Evolutionary conservation across 2,888 invertebrate genomes (phyloP).

Genomic region (Eledone cirrhosa): DNA sequence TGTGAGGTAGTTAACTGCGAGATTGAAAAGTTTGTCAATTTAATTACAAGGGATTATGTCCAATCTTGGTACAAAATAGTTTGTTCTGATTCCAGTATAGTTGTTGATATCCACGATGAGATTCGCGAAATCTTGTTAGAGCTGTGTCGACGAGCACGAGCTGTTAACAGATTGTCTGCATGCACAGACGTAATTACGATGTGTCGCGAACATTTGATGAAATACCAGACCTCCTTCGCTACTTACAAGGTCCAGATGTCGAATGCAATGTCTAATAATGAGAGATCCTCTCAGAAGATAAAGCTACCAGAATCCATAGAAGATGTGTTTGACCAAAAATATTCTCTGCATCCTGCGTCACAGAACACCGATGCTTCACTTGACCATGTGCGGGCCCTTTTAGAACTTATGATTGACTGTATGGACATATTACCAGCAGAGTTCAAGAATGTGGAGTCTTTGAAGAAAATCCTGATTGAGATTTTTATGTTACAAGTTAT

Average conservation of each 20-base stretch:
- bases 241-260: constrained; percentile 1
- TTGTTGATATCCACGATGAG: constrained; percentile 29
- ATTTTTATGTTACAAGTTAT: constrained; percentile 50
- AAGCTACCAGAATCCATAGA: constrained; percentile 19
- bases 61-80: constrained; percentile 33
- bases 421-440: background rate
- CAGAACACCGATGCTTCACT: background rate
- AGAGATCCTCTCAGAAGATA: background rate
- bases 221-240: constrained; percentile 6
- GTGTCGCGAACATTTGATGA: constrained; percentile 28
- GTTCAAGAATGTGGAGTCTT: background rate
- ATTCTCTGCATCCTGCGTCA: constrained; percentile 28
- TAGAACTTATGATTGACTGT: background rate
- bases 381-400: background rate
- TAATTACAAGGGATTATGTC: constrained; percentile 31
- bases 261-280: background rate
- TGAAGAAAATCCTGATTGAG: constrained; percentile 37
- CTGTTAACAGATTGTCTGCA: constrained; percentile 1
- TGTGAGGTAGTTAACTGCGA: constrained; percentile 26
- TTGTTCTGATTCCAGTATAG: constrained; percentile 21
- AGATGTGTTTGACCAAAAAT: constrained; percentile 24
- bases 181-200: constrained; percentile 3
- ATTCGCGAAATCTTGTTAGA: constrained; percentile 11
- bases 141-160: constrained; percentile 5
- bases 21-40: constrained; percentile 30